These are phyloP conservation scores for Eutolmus rufibarbis DNA, from an alignment of 2,888 invertebrate genomes.

Conservation along the genomic window DNA sequence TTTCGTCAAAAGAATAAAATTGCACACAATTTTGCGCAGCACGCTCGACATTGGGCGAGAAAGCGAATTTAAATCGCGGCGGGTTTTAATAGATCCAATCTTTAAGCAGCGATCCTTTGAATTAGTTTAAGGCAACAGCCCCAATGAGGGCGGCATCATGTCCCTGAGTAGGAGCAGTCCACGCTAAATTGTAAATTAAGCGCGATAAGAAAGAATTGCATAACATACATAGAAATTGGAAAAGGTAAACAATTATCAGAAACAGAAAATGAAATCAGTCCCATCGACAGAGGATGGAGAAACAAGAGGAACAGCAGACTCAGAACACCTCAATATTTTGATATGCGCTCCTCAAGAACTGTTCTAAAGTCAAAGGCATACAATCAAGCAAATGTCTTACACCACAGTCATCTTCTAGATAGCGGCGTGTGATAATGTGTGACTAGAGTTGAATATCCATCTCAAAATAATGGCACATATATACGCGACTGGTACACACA, in stretches of 20 bases:
- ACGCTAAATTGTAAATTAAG: background rate
- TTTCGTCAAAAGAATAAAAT: background rate
- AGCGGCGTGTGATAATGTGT: conserved; percentile 35
- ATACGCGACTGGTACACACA: conserved; percentile 23
- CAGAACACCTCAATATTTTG: conserved; percentile 39
- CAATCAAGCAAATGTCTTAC: conserved; percentile 34
- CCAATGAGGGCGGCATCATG: background rate
- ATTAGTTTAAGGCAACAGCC: background rate
- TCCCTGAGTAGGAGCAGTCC: background rate
- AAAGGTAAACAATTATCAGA: conserved; percentile 30
- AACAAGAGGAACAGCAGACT: conserved; percentile 5
- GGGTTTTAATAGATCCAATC: background rate
- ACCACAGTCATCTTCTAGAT: conserved; percentile 37
- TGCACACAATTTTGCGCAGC: background rate
- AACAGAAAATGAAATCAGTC: conserved; percentile 7
- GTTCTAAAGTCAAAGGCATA: conserved; percentile 39
- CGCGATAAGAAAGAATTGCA: conserved; percentile 11
- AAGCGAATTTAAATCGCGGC: background rate
- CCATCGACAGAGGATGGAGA: background rate
- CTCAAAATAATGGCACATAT: conserved; percentile 33
- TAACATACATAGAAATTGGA: background rate
- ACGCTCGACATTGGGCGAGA: background rate
- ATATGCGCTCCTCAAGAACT: conserved; percentile 37
- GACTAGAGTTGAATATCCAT: conserved; percentile 38
- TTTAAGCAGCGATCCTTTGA: background rate